These are phyloP conservation scores for Nasonia vitripennis DNA, from an alignment of 1,140 invertebrate species.

Conservation along the genomic window DNA sequence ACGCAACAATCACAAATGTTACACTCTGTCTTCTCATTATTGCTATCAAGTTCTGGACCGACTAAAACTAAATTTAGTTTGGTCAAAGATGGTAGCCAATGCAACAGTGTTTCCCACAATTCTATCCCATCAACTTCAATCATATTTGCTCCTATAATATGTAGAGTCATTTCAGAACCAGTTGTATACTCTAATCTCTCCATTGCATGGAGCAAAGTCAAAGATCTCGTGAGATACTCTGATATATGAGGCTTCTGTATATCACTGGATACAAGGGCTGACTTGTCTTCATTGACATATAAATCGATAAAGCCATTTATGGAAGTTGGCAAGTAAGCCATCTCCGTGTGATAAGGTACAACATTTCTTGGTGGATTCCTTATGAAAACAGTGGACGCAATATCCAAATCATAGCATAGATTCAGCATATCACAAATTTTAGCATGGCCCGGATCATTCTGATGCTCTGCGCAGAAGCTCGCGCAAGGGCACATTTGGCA, in stretches of 20 bases:
- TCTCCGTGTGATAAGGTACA: conserved; percentile 54
- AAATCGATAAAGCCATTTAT: conserved; percentile 62
- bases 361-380: conserved; percentile 53
- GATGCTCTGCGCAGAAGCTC: conserved; percentile 62
- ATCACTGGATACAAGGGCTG: conserved; percentile 50
- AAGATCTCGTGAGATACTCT: conserved; percentile 63
- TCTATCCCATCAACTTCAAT: conserved; percentile 59
- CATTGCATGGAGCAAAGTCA: conserved; percentile 62
- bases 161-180: conserved; percentile 55
- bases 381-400: conserved; percentile 52
- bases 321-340: conserved; percentile 54
- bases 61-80: conserved; percentile 59
- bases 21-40: conserved; percentile 39
- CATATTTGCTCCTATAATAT: conserved; percentile 64
- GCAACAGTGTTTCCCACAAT: conserved; percentile 65
- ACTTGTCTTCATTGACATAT: conserved; percentile 55
- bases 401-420: conserved; percentile 58
- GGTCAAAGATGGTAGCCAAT: conserved; percentile 59
- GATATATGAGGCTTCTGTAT: conserved; percentile 53
- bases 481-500: conserved; percentile 60
- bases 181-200: conserved; percentile 57
- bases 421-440: conserved; percentile 56
- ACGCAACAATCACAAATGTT: conserved; percentile 60
- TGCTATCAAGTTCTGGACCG: conserved; percentile 61
- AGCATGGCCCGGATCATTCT: conserved; percentile 52